These are phyloP conservation scores for Nesoenas mayeri DNA, from an alignment of 2,113 vertebrate species.

Conservation along the genomic window DNA sequence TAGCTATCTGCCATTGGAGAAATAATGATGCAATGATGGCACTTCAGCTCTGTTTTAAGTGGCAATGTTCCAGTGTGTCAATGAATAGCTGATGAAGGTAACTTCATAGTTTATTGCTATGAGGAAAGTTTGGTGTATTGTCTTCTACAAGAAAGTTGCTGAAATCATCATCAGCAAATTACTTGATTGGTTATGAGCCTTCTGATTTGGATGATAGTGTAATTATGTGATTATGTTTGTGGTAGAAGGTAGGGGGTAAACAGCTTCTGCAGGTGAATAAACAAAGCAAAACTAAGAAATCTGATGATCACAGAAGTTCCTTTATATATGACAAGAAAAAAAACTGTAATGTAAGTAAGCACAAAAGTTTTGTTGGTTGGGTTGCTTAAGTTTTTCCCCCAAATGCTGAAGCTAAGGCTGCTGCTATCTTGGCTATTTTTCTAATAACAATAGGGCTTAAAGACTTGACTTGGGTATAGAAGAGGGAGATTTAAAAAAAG, in stretches of 20 bases:
- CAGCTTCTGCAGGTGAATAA: constrained; percentile 55
- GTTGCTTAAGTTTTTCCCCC: not conserved
- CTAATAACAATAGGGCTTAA: not conserved
- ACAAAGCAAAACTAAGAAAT: constrained; percentile 7
- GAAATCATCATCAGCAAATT: constrained; percentile 44
- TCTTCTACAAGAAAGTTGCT: constrained; percentile 23
- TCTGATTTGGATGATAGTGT: constrained; percentile 36
- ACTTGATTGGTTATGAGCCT: not conserved
- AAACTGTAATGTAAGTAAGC: not conserved
- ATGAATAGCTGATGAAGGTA: constrained; percentile 52
- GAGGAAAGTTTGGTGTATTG: constrained; percentile 38
- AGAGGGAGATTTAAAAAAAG: not conserved
- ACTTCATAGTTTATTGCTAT: constrained; percentile 31
- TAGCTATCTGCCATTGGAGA: constrained; percentile 36
- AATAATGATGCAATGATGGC: constrained; percentile 21
- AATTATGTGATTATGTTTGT: constrained; percentile 39
- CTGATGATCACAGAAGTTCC: not conserved
- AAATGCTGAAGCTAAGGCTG: not conserved
- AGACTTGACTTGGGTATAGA: not conserved
- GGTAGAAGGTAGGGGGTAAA: constrained; percentile 41
- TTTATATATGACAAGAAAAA: not conserved
- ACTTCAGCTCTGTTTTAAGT: constrained; percentile 50
- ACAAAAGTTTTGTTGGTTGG: not conserved
- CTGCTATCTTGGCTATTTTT: not conserved
- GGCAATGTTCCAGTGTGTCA: constrained; percentile 53